Evolutionary conservation across 2,113 vertebrate genomes (phyloP).

Genomic region (Talpa occidentalis): DNA sequence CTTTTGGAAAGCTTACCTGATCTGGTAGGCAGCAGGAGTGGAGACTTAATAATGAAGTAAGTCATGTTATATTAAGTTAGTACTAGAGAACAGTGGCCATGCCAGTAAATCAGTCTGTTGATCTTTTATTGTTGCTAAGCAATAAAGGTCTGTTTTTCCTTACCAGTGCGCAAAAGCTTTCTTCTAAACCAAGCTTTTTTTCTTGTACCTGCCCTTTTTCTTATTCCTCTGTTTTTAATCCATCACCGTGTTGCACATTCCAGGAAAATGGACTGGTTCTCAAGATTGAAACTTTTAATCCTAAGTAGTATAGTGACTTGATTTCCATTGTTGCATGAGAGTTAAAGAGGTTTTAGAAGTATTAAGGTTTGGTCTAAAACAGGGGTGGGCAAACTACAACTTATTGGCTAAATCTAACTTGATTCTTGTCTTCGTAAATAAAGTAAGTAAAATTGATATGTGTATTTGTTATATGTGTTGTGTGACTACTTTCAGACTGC

Average conservation of each 20-base stretch:
- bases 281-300: slow-evolving; percentile 10
- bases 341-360: slow-evolving; percentile 18
- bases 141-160: background rate
- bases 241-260: background rate
- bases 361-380: background rate
- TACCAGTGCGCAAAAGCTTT: background rate
- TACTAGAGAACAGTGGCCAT: background rate
- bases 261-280: background rate
- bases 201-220: background rate
- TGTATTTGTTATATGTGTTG: background rate
- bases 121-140: background rate
- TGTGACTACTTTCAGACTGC: background rate
- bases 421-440: background rate
- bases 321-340: background rate
- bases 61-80: background rate
- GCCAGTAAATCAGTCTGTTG: background rate
- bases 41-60: background rate
- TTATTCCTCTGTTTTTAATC: background rate
- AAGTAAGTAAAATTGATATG: background rate
- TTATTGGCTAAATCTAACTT: background rate
- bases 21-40: background rate
- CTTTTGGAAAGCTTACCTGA: background rate
- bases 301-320: background rate
- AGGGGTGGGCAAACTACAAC: background rate
- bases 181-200: background rate